Conservation (phyloP, 2,888 invertebrate genomes). For the Aricia artaxerxes region DNA sequence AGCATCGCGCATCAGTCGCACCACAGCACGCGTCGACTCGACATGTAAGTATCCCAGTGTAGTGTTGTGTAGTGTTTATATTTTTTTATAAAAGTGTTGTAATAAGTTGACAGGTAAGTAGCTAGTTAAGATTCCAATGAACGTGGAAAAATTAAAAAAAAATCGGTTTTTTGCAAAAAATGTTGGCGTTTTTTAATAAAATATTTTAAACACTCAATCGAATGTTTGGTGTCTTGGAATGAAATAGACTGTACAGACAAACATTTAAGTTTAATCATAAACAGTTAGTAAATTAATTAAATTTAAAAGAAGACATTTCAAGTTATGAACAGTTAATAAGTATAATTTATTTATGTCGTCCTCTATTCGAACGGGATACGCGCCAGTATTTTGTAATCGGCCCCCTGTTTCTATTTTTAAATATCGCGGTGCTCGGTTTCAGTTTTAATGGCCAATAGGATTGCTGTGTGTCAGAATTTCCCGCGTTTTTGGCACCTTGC, state of each 20-base stretch:
- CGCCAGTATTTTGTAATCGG: conserved; percentile 53
- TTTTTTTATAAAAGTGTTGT: conserved; percentile 44
- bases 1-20: conserved; percentile 72
- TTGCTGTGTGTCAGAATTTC: conserved; percentile 57
- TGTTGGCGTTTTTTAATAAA: background rate
- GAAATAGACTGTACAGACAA: no score
- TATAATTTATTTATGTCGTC: conserved; percentile 32
- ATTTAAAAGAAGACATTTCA: background rate
- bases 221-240: no score
- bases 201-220: no score
- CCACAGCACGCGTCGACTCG: conserved; percentile 80
- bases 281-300: no score
- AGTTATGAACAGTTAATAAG: background rate
- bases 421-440: conserved; percentile 79
- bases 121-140: conserved; percentile 12
- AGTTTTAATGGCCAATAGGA: conserved; percentile 65
- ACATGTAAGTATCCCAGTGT: conserved; percentile 77
- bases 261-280: no score
- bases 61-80: conserved; percentile 64
- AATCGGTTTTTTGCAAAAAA: background rate
- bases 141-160: background rate
- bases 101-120: conserved; percentile 30
- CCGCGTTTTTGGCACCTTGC: conserved; percentile 74
- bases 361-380: conserved; percentile 43
- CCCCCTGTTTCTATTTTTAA: conserved; percentile 73